phyloP scores from a whole-genome alignment of 1,140 invertebrate species.

The Manduca sexta region DNA sequence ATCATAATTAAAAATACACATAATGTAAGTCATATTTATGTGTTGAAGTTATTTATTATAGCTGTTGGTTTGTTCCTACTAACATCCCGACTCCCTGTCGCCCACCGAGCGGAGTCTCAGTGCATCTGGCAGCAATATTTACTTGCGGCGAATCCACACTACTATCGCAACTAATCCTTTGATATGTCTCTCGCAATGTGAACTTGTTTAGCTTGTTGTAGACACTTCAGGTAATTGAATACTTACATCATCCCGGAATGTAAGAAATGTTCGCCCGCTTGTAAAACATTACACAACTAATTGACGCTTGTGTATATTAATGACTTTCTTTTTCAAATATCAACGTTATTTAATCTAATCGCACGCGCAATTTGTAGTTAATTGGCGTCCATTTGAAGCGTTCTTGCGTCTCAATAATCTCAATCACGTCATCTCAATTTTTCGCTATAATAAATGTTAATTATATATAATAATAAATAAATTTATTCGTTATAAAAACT shows the following conservation, averaged over 20 bases:
- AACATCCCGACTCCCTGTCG: background rate
- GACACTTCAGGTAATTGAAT: background rate
- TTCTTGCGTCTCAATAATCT: no score
- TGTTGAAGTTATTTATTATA: background rate
- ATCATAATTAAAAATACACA: background rate
- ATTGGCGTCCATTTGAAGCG: no score
- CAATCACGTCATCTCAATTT: no score
- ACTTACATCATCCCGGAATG: background rate
- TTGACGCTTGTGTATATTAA: no score
- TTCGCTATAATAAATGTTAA: no score
- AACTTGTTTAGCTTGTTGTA: slow-evolving; percentile 1
- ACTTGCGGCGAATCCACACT: slow-evolving; percentile 15
- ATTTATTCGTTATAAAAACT: no score
- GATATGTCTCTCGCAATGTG: background rate
- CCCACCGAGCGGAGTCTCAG: slow-evolving; percentile 8
- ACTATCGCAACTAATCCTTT: slow-evolving; percentile 9
- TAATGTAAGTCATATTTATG: background rate
- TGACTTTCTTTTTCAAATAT: no score
- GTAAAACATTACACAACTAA: no score
- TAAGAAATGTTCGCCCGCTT: no score
- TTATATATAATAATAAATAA: no score
- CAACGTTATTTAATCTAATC: no score
- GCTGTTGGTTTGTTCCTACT: background rate
- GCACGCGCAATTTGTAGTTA: no score
- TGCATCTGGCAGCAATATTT: slow-evolving; percentile 27